phyloP scores from a whole-genome alignment of 2,113 vertebrate species.

The Anguilla japonica region DNA sequence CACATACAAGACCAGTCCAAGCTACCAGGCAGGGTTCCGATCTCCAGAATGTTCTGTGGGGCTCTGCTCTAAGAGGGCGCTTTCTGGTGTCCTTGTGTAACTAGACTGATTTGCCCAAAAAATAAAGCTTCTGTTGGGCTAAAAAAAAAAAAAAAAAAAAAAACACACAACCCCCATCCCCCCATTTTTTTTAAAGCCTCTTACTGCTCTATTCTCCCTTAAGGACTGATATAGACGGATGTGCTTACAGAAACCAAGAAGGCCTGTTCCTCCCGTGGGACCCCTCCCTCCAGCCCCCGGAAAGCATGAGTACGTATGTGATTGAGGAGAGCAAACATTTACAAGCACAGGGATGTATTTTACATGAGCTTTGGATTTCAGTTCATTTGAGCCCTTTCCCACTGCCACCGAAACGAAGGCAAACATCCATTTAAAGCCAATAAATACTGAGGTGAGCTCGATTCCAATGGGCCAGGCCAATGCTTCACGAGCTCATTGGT shows the following conservation, averaged over 20 bases:
- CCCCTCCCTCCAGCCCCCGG: too few relatives aligned
- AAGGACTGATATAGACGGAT: neutral
- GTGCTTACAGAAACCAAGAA: neutral
- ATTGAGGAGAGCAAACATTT: neutral
- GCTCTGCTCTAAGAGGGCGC: neutral
- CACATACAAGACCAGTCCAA: too few relatives aligned
- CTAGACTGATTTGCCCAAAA: neutral
- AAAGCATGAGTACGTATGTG: neutral
- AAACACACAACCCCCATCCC: too few relatives aligned
- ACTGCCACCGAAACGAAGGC: neutral
- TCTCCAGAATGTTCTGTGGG: neutral
- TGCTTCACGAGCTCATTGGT: neutral
- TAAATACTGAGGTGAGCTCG: neutral
- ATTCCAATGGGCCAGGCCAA: neutral
- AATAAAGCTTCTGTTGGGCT: neutral
- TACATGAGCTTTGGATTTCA: neutral
- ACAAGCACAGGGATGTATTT: neutral
- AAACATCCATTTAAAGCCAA: neutral
- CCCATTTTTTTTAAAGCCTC: too few relatives aligned
- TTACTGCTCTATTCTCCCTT: too few relatives aligned
- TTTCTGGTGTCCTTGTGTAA: neutral
- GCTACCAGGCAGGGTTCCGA: too few relatives aligned
- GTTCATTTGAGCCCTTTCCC: neutral
- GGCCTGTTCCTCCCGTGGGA: too few relatives aligned
- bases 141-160: neutral